Base-by-base conservation (phyloP, 2,888 invertebrate genomes). In the Lasioglossum figueresi region DNA sequence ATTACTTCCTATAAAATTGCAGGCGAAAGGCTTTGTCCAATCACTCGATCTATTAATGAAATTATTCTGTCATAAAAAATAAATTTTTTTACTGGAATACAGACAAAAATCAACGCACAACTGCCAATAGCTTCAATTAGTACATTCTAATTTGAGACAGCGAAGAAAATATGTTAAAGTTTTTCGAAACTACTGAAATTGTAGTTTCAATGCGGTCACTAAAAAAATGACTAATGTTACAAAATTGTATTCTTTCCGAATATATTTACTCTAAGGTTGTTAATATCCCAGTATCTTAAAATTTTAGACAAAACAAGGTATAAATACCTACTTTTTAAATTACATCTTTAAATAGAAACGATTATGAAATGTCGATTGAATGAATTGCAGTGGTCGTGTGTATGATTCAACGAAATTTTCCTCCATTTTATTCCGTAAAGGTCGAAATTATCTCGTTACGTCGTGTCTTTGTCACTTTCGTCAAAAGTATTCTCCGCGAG, bases 401-500 rank as follows among this genome's bases (percentile, higher is more conserved):
- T 34, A 31, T 0, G 10, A 68, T 68, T 70, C 68, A 23, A 48
- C 34, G 31, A 31, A 37, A 48, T 31, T 66, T 45, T 19, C 45
- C 16, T 10, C 8, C n/a, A 16, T 31, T 27, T 73, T 23, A n/a
- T 73, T 37, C 27, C 19, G 40, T 0, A 2, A 73, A 59, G 45
- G 37, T n/a, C 31, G 59, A 77, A 83, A 73, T 77, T 70, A 83
- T 77, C 48, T 77, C 48, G 75, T 68, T 31, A 34, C 31, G 12
- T 16, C 8, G 31, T 63, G 66, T 71, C 80, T 84, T 82, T 83
- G 79, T 79, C 91, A 59, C 78, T 45, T 71, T 70, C 70, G n/a
- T 70, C 48, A n/a, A 34, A 84, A 83, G 76, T 84, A 63, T 79
- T 77, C 75, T 77, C 48, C 63, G 79, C 80, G 63, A 80, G 70